Conservation (phyloP, 2,797 vertebrate genomes). For the Catostomus latipinnis region DNA sequence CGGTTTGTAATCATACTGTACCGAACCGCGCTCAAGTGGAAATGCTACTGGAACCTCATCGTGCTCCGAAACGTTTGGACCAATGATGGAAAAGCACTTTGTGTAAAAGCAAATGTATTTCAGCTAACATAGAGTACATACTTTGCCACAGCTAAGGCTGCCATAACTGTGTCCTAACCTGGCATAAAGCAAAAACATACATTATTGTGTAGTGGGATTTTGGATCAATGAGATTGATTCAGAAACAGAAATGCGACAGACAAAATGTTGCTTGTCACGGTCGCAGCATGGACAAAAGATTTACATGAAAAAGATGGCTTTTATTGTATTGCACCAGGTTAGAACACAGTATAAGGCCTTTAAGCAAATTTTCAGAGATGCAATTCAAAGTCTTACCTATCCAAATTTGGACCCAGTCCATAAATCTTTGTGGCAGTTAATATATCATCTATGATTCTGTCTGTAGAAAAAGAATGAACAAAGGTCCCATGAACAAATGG, state of each 20-base stretch:
- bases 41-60: no score
- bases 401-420: constrained; percentile 67
- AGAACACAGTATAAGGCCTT: neutral
- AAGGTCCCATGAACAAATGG: constrained; percentile 8
- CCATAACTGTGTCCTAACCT: neutral
- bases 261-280: neutral
- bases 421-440: constrained; percentile 67
- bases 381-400: constrained; percentile 62
- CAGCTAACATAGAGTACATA: no score
- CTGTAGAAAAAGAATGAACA: constrained; percentile 58
- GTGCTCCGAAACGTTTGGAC: no score
- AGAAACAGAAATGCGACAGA: neutral
- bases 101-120: no score
- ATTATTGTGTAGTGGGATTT: neutral
- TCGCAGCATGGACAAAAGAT: neutral
- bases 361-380: neutral
- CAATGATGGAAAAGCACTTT: no score
- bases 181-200: neutral
- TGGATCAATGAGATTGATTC: neutral
- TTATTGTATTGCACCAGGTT: neutral
- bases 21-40: no score
- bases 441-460: constrained; percentile 71
- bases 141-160: no score
- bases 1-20: no score
- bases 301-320: neutral